Percentiles rank a stretch among this genome's conserved stretches.
These are phyloP conservation scores for Pontoporia blainvillei DNA, from an alignment of 2,113 vertebrate species.

Conservation along the genomic window DNA sequence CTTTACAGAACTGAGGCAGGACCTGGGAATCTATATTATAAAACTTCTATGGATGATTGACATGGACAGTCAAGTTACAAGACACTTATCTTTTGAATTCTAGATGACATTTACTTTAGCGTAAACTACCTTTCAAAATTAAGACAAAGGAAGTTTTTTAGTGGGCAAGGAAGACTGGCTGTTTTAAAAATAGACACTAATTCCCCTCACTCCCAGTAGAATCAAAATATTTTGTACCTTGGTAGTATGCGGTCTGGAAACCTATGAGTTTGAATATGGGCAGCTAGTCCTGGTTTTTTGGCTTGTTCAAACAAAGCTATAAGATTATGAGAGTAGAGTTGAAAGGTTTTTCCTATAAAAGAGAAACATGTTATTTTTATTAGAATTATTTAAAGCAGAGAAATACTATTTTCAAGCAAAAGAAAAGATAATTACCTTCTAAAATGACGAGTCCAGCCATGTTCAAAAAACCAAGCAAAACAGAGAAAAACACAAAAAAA, in stretches of 20 bases:
- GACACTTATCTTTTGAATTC: not conserved
- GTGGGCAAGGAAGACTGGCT: not conserved
- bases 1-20: not conserved
- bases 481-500: conserved; percentile 62
- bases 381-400: not conserved
- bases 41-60: not conserved
- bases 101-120: not conserved
- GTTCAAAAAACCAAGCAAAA: conserved; percentile 79
- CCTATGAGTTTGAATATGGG: conserved; percentile 96
- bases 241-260: conserved; percentile 97
- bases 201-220: not conserved
- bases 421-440: conserved; percentile 93
- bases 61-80: not conserved
- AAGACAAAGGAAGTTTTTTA: conserved; percentile 6
- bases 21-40: not conserved
- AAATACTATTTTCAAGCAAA: conserved; percentile 24
- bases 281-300: conserved; percentile 94
- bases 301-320: conserved; percentile 98
- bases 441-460: conserved; percentile 76
- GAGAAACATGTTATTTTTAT: conserved; percentile 47
- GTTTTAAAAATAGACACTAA: conserved; percentile 6
- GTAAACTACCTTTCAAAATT: conserved; percentile 28
- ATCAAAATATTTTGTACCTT: conserved; percentile 83
- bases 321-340: conserved; percentile 98
- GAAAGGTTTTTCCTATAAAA: conserved; percentile 94